Base-by-base conservation (phyloP, 1,140 invertebrate species). In the Lutraria rhynchaena region DNA sequence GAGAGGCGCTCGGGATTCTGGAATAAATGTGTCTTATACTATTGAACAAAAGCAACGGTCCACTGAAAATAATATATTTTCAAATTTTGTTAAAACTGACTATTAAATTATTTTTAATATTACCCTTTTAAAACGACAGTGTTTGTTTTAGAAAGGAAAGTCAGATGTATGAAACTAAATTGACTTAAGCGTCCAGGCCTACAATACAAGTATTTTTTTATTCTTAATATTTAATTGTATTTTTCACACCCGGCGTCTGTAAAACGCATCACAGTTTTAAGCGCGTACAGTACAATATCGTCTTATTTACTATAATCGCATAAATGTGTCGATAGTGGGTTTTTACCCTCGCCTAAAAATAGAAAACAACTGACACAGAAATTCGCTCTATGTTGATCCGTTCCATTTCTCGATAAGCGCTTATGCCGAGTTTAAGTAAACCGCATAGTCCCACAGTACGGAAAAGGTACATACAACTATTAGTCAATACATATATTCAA, bases 401-500 rank as follows among this genome's bases (percentile, higher is more conserved):
- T 65, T 55, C 63, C 70, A 41, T 80, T 77, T 80, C 76, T 80
- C 76, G 76, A 80, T 80, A 80, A 80, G 76, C 76, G 49, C 76
- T 41, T 46, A 31, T 67, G 63, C 41, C 63, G 63, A 67, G 63
- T 67, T 67, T 67, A 67, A 67, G 63, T 67, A 67, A 67, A 67
- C 63, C 63, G 63, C 63, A 49, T 46, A 33, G 44, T 67, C 63
- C 63, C 49, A 44, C 63, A n/a, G 63, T 67, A 67, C 63, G 44
- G 63, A 13, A 31, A 41, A 41, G 37, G 15, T 41, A 41, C 37
- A 44, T 67, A 46, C 63, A 49, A 17, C 49, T 67, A 41, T 41
- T 49, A 67, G 63, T 67, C 41, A 67, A 67, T 67, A 67, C 15
- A 41, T 41, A 41, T 41, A 15, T 41, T 41, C 37, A 41, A 41